These are phyloP conservation scores for Oxyscelio sp. DNA, from an alignment of 2,888 invertebrate genomes.

Conservation along the genomic window DNA sequence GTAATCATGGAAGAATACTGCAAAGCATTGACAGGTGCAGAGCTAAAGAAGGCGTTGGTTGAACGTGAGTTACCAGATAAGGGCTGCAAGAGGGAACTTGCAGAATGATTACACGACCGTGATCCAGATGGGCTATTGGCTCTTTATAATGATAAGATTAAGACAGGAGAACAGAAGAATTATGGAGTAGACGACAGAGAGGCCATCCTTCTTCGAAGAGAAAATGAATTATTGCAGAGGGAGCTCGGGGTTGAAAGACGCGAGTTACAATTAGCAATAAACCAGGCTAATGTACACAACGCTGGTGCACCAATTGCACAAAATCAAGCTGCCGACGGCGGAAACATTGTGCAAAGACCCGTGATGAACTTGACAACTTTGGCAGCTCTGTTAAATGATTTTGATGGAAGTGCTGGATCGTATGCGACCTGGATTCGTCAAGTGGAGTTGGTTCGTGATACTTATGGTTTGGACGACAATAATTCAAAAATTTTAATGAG, in stretches of 20 bases:
- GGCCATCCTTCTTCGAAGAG: not conserved
- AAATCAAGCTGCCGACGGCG: too few species aligned
- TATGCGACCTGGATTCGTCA: conserved; percentile 59
- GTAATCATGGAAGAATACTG: too few species aligned
- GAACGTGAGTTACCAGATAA: too few species aligned
- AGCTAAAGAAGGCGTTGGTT: not conserved
- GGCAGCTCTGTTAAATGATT: conserved; percentile 33
- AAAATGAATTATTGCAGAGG: not conserved
- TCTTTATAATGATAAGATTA: too few species aligned
- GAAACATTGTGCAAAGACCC: too few species aligned
- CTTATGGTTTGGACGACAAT: conserved; percentile 45
- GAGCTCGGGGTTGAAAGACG: not conserved
- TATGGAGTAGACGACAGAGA: too few species aligned
- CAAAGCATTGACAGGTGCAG: not conserved
- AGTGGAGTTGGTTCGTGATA: conserved; percentile 33
- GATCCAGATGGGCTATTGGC: too few species aligned
- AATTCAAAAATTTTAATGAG: conserved; percentile 49
- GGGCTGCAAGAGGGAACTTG: too few species aligned
- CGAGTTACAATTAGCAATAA: not conserved
- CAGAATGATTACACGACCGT: too few species aligned
- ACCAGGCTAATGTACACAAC: not conserved
- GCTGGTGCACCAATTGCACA: not conserved
- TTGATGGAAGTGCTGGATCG: conserved; percentile 28
- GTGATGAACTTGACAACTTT: not conserved
- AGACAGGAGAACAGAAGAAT: too few species aligned